Base-by-base conservation (phyloP, 53 echinoderm and acorn worm species). In the Actinopyga echinites region DNA sequence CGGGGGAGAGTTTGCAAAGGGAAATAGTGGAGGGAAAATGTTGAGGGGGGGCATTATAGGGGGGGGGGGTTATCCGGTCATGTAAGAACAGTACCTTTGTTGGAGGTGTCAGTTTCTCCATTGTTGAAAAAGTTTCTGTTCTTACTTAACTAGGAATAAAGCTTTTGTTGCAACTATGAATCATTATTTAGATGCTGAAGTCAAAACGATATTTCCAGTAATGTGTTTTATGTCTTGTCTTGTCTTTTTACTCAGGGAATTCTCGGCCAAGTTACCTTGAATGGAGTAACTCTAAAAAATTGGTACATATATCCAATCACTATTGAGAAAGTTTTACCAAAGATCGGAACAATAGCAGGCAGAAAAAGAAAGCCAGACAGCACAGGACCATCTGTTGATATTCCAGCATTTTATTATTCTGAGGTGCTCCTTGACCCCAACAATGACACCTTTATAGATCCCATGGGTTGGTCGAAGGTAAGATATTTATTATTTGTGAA, bases 381-480 rank as follows among this genome's bases (percentile, higher is more conserved):
- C 30, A 29, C 28, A 62, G 29, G 54, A 30, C 77, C 77, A 21
- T 20, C 55, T 20, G 56, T 77, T 24, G 32, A 77, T 56, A 31
- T 33, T 19, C 96, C 77, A n/a, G 87, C 93, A n/a, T 93, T 96
- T 57, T 96, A 87, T 57, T 67, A 71, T 25, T 91, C 93, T 29
- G 86, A 83, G 13, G 64, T 82, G 31, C 42, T 44, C 7, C 45
- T 85, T 6, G 84, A 88, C 42, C 77, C 83, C 40, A 89, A 89
- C 1, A 87, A 75, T 45, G 96, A 96, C 69, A 96, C 96, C 11
- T 96, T 91, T 67, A 56, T 96, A 53, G 91, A 90, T 54, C 79
- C 90, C 53, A 83, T 83, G 29, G 93, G 93, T 19, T 96, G 96
- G 96, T 87, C 96, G 20, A 96, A 96, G 93, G 96, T 96, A 60